phyloP scores from a whole-genome alignment of 2,888 invertebrate species.

The Nasonia oneida region DNA sequence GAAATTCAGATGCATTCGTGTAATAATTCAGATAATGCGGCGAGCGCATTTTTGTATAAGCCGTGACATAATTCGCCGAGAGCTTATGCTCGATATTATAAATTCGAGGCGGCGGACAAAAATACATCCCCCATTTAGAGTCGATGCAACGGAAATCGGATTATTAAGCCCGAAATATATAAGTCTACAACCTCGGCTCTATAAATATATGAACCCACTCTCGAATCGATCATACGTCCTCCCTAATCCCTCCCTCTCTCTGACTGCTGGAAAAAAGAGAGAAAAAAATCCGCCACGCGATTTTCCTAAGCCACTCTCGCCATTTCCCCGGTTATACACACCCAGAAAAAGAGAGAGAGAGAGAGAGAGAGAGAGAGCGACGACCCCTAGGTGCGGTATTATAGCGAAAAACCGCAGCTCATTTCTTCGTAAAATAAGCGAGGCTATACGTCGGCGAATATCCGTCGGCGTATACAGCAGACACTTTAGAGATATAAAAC shows the following conservation, averaged over 20 bases:
- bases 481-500: slow-evolving; percentile 51
- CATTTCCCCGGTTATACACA: background rate
- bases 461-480: slow-evolving; percentile 25
- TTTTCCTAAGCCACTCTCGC: background rate
- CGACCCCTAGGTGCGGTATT: background rate
- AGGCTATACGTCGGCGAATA: background rate
- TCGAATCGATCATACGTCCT: background rate
- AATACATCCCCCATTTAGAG: too few species aligned
- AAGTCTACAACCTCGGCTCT: background rate
- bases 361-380: background rate
- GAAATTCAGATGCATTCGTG: too few species aligned
- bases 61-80: too few species aligned
- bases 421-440: slow-evolving; percentile 48
- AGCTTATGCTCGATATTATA: too few species aligned
- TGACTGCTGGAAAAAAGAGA: background rate
- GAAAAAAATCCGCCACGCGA: background rate
- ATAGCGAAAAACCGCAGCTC: slow-evolving; percentile 45
- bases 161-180: background rate
- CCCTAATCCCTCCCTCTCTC: background rate
- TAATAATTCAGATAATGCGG: too few species aligned
- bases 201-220: background rate
- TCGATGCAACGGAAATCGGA: background rate
- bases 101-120: too few species aligned
- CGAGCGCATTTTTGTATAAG: too few species aligned
- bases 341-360: background rate